A percentile compares a stretch with the other conserved stretches of the same genome.
Evolutionary conservation across 2,888 invertebrate genomes (phyloP).

Genomic region (Drosophila heteroneura): DNA sequence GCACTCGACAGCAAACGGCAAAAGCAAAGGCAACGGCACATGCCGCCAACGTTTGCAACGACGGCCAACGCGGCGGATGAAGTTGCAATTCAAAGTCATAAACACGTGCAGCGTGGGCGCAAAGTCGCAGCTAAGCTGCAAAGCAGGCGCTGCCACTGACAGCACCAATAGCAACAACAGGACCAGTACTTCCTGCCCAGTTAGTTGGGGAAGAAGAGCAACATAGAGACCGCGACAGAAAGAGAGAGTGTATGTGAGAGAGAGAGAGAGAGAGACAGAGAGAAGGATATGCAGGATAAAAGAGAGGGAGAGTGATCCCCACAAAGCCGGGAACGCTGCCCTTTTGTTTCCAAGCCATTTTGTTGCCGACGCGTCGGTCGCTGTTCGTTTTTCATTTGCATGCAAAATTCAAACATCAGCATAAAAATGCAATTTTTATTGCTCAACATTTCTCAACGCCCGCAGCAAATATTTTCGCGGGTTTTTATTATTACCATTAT

Average conservation of each 20-base stretch:
- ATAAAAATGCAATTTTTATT: constrained; percentile 85
- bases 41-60: constrained; percentile 39
- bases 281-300: background rate
- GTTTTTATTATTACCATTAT: constrained; percentile 73
- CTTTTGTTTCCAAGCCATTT: constrained; percentile 75
- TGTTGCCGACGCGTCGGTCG: constrained; percentile 59
- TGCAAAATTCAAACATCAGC: constrained; percentile 84
- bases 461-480: constrained; percentile 82
- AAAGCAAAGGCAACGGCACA: constrained; percentile 37
- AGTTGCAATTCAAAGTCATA: constrained; percentile 84
- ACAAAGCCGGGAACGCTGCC: constrained; percentile 36
- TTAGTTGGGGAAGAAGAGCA: constrained; percentile 1
- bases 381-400: constrained; percentile 82
- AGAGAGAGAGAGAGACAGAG: background rate
- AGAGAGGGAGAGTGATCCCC: constrained; percentile 42
- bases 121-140: constrained; percentile 80
- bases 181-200: constrained; percentile 66
- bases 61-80: constrained; percentile 74
- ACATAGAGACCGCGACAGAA: background rate
- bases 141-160: constrained; percentile 68
- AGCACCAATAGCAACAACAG: constrained; percentile 53
- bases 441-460: constrained; percentile 81
- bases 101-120: constrained; percentile 83
- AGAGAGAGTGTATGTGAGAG: constrained; percentile 1
- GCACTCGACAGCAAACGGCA: constrained; percentile 75